Percentiles rank a stretch among this genome's conserved stretches.
Evolutionary conservation across 2,797 vertebrate genomes (phyloP).

Genomic region (Takifugu rubripes): DNA sequence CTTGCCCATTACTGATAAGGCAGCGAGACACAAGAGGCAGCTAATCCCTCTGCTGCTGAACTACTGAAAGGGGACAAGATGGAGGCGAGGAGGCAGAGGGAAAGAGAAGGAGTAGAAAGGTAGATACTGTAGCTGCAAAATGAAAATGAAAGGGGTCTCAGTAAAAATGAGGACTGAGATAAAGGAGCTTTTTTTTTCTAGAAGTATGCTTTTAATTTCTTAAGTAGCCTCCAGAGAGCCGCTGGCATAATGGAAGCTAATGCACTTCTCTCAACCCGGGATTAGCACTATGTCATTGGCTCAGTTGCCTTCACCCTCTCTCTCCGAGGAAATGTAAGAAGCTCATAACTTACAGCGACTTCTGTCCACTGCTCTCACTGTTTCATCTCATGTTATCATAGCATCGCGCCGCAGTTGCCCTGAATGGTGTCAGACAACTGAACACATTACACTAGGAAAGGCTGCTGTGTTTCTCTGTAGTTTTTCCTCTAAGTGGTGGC

Average conservation of each 20-base stretch:
- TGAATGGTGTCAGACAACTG: slow-evolving; percentile 26
- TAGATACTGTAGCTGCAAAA: slow-evolving; percentile 17
- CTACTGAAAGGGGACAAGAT: slow-evolving; percentile 52
- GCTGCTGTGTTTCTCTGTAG: slow-evolving; percentile 28
- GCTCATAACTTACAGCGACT: slow-evolving; percentile 19
- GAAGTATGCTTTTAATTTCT: slow-evolving; percentile 14
- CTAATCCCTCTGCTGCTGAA: slow-evolving; percentile 65
- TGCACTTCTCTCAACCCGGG: slow-evolving; percentile 15
- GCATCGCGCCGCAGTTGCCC: slow-evolving; percentile 24
- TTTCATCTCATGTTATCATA: slow-evolving; percentile 14
- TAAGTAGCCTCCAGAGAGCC: slow-evolving; percentile 12
- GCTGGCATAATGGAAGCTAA: background rate
- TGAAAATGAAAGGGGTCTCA: slow-evolving; percentile 11
- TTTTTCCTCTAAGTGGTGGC: too few relatives aligned
- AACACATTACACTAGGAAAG: slow-evolving; percentile 30
- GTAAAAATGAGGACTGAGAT: slow-evolving; percentile 16
- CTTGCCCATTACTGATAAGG: slow-evolving; percentile 65
- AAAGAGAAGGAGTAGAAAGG: slow-evolving; percentile 4
- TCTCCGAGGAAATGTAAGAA: slow-evolving; percentile 41
- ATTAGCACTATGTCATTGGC: slow-evolving; percentile 37
- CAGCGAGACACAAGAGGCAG: slow-evolving; percentile 40
- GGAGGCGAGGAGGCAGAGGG: slow-evolving; percentile 5
- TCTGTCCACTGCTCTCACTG: background rate
- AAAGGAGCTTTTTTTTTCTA: background rate
- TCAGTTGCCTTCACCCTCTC: slow-evolving; percentile 26